Percentiles rank a stretch among this genome's conserved stretches.
These are phyloP conservation scores for Tetramorium alpestre DNA, from an alignment of 1,140 invertebrate species.

Conservation along the genomic window DNA sequence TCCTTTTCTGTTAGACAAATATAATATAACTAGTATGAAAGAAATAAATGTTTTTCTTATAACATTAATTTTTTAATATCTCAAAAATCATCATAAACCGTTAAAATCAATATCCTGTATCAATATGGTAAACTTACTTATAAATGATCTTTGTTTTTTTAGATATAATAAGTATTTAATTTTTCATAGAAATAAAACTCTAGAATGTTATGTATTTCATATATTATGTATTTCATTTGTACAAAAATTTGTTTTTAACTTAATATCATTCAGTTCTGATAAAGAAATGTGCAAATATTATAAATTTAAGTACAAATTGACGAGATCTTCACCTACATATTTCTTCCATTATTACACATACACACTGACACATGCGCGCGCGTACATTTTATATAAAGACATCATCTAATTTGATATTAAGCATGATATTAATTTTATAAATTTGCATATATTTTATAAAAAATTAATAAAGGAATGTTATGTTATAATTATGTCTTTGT, in stretches of 20 bases:
- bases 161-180: neutral
- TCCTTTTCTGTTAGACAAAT: too few species aligned
- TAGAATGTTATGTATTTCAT: neutral
- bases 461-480: neutral
- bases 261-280: neutral
- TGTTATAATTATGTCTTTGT: neutral
- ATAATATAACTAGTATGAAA: too few species aligned
- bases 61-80: too few species aligned
- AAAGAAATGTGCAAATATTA: neutral
- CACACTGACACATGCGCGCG: neutral
- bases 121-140: neutral
- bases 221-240: slow-evolving; percentile 9
- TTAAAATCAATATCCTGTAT: too few species aligned
- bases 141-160: neutral
- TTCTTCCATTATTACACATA: neutral
- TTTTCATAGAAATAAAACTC: slow-evolving; percentile 3
- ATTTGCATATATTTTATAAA: neutral
- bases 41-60: too few species aligned
- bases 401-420: neutral
- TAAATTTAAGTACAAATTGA: slow-evolving; percentile 47
- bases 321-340: neutral
- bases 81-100: too few species aligned
- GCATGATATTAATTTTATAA: neutral
- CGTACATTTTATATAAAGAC: neutral
- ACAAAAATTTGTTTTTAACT: slow-evolving; percentile 19